phyloP scores from a whole-genome alignment of 2,113 vertebrate genomes.

The Grallaria varia region DNA sequence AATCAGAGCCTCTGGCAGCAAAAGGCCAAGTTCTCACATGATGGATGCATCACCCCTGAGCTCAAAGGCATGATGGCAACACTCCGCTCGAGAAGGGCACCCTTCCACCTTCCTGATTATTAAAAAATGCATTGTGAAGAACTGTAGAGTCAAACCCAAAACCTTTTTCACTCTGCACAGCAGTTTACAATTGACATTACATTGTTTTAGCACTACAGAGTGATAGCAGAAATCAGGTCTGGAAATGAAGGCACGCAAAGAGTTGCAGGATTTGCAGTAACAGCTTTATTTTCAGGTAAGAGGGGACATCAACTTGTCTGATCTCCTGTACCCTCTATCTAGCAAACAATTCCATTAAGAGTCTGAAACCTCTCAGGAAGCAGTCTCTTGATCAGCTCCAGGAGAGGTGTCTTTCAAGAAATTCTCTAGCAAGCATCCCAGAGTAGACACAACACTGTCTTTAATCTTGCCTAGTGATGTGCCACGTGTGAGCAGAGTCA shows the following conservation, averaged over 20 bases:
- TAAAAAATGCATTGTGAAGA: neutral
- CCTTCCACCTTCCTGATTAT: neutral
- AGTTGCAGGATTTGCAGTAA: neutral
- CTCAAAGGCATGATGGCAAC: neutral
- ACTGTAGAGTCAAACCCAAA: neutral
- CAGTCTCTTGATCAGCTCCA: neutral
- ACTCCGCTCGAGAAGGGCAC: neutral
- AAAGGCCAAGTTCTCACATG: neutral
- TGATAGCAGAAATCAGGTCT: neutral
- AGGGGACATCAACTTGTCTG: neutral
- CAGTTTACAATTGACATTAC: neutral
- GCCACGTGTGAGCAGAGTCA: neutral
- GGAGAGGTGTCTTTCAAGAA: neutral
- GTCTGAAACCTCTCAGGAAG: neutral
- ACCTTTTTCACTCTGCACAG: neutral
- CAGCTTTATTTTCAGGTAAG: neutral
- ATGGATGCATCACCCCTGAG: neutral
- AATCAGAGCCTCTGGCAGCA: neutral
- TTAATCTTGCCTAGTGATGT: neutral
- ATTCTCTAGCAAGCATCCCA: neutral
- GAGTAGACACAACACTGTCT: fast-evolving
- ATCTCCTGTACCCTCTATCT: neutral
- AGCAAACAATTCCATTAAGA: neutral
- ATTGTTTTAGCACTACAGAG: neutral
- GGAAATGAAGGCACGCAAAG: neutral